Base-by-base conservation (phyloP, 2,888 invertebrate genomes). In the Drosophila leonis region DNA sequence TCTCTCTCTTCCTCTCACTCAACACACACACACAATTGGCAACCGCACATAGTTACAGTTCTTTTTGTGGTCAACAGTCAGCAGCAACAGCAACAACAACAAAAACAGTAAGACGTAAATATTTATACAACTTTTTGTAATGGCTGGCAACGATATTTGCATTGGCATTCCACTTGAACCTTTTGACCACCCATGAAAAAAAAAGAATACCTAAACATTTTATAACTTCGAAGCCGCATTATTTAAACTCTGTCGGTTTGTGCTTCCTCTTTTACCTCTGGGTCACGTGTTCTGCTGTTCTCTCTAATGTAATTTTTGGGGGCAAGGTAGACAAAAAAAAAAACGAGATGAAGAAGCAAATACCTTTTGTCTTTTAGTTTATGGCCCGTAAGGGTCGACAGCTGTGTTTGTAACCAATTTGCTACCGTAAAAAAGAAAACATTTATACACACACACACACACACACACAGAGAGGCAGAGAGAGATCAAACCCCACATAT, bases 321-420 rank as follows among this genome's bases (percentile, higher is more conserved):
- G 56, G 52, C 27, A 41, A 37, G 31, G 37, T 18, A 56, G 41
- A 60, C 1, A 20, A 20, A 20, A 18, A 24, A 44, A 44, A 31
- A 49, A 35, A 59, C 10, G 49, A 35, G 49, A 9, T 29, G 46
- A 61, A 35, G 48, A 54, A 35, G 42, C 49, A 78, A 83, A 68
- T 80, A 72, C 86, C 86, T 77, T 87, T 90, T 90, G 90, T 90
- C 83, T 85, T 88, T 75, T 77, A 85, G 66, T 85, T 84, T 85
- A 88, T 88, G 86, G 59, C 68, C 86, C 83, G 72, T 72, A 88
- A 88, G 84, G 84, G 86, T 85, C 90, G 88, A 90, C 84, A 85
- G 84, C 90, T 85, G 84, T 90, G 90, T 88, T 83, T 88, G 88
- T 90, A 82, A 90, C 84, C 84, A 85, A 85, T 85, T 85, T 90